Evolutionary conservation across 2,797 vertebrate genomes (phyloP).

Genomic region (Podargus strigoides): DNA sequence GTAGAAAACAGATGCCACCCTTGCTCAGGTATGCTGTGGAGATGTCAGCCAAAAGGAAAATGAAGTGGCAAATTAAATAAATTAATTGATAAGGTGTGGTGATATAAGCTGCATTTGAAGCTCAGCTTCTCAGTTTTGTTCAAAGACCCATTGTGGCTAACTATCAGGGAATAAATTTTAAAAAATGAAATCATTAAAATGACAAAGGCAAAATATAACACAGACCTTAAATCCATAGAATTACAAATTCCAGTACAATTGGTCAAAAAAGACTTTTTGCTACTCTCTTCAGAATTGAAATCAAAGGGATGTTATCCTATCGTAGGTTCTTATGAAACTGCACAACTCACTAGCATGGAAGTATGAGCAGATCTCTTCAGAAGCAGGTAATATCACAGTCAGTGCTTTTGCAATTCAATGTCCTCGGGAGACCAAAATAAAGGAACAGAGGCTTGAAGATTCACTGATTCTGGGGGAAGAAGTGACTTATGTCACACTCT

Average conservation of each 20-base stretch:
- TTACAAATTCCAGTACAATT: background rate
- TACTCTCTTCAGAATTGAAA: background rate
- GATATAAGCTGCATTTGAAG: background rate
- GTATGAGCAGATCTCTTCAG: background rate
- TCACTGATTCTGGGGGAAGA: background rate
- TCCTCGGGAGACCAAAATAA: background rate
- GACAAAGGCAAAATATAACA: background rate
- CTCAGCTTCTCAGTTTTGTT: background rate
- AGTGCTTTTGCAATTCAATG: background rate
- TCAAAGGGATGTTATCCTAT: background rate
- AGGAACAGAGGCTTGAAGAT: background rate
- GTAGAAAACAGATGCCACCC: background rate
- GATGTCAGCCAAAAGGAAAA: background rate
- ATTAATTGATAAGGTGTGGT: background rate
- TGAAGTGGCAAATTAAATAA: background rate
- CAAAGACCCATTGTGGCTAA: background rate
- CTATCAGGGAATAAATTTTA: background rate
- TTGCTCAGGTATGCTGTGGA: background rate
- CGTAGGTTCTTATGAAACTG: background rate
- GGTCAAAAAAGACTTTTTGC: background rate
- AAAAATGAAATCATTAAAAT: background rate
- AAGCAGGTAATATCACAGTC: background rate
- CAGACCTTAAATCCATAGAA: background rate
- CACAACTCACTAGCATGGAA: background rate
- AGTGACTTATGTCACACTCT: background rate